phyloP scores from a whole-genome alignment of 2,888 invertebrate species.

The Mesochorus sp. region DNA sequence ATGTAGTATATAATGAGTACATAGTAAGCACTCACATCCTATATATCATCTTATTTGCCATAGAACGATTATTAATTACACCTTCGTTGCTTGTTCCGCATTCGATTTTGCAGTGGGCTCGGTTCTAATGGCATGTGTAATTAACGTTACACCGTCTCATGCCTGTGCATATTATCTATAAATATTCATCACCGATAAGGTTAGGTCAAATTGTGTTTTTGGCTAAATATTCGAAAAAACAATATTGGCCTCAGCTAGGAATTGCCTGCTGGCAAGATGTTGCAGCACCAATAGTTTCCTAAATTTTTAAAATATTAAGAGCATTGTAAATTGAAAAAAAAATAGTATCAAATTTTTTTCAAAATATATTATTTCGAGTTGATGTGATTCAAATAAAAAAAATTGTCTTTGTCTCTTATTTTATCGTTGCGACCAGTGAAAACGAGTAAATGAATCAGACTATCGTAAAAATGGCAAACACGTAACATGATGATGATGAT shows the following conservation, averaged over 20 bases:
- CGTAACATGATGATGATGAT: background rate
- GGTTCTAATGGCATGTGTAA: background rate
- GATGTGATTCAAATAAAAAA: background rate
- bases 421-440: background rate
- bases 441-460: background rate
- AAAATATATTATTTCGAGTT: background rate
- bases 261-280: too few relatives aligned
- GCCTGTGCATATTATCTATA: too few relatives aligned
- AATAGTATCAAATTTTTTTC: background rate
- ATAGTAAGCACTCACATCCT: too few relatives aligned
- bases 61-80: background rate
- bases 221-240: background rate
- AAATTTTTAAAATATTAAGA: background rate
- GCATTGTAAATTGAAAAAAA: background rate
- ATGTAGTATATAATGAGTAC: too few relatives aligned
- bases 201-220: background rate
- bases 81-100: background rate
- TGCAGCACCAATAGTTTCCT: too few relatives aligned
- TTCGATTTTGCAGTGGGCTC: background rate
- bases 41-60: too few relatives aligned
- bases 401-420: background rate
- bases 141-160: background rate
- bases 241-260: too few relatives aligned
- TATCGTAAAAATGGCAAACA: constrained; percentile 9
- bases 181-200: background rate